Conservation (phyloP, 2,113 vertebrate species). For the Myanophis thanlyinensis region DNA sequence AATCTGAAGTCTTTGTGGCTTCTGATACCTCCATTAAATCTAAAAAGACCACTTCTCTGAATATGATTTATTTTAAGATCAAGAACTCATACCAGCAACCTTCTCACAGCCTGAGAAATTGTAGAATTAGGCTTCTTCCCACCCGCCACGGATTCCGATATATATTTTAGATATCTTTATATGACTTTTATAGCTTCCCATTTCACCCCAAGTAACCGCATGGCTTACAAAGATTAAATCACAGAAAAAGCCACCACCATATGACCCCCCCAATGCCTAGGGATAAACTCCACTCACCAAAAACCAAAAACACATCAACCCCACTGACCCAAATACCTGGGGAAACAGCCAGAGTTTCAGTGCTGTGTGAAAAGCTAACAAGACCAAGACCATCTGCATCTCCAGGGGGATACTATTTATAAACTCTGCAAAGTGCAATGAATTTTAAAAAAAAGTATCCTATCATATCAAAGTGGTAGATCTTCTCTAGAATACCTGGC, state of each 20-base stretch:
- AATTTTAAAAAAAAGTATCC: not conserved
- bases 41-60: not conserved
- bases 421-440: not conserved
- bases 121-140: not conserved
- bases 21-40: not conserved
- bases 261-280: not conserved
- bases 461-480: constrained; percentile 5
- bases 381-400: not conserved
- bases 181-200: not conserved
- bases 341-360: not conserved
- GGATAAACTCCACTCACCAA: not conserved
- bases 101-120: not conserved
- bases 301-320: not conserved
- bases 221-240: not conserved
- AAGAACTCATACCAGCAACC: not conserved
- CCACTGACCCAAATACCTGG: not conserved
- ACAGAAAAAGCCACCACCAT: not conserved
- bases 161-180: not conserved
- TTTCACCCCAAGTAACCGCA: not conserved
- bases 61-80: not conserved
- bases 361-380: not conserved
- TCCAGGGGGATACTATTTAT: not conserved
- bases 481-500: not conserved
- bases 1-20: not conserved
- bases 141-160: not conserved